These are phyloP conservation scores for Crossocerus cetratus DNA, from an alignment of 2,888 invertebrate genomes.

Conservation along the genomic window DNA sequence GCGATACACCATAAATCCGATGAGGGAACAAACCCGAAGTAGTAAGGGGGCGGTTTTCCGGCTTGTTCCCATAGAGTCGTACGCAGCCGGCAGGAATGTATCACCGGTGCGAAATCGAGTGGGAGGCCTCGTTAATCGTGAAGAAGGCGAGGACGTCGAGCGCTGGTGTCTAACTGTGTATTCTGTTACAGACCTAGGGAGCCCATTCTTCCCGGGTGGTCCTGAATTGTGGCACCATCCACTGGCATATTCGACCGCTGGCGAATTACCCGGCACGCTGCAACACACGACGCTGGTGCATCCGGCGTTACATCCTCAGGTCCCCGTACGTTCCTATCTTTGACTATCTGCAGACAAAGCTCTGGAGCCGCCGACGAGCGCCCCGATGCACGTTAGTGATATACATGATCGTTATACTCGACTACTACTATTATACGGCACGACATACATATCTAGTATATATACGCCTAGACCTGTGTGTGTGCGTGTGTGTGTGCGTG, in stretches of 20 bases:
- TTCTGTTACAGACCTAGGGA: conserved; percentile 89
- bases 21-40: no score
- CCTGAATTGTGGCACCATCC: conserved; percentile 97
- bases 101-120: no score
- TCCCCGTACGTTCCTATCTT: conserved; percentile 97
- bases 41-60: no score
- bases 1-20: no score
- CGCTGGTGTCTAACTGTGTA: conserved; percentile 40
- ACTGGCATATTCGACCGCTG: conserved; percentile 87
- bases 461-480: no score
- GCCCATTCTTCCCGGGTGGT: conserved; percentile 96
- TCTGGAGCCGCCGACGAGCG: conserved; percentile 80
- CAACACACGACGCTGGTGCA: conserved; percentile 95
- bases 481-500: no score
- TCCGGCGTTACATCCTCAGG: conserved; percentile 98
- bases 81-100: no score
- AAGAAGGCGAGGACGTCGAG: no score
- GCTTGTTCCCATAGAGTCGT: no score
- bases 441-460: conserved; percentile 31
- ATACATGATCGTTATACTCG: conserved; percentile 68
- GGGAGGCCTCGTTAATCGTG: neutral
- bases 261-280: conserved; percentile 90
- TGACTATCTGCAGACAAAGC: conserved; percentile 96
- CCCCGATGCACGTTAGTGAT: conserved; percentile 81
- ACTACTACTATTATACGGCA: conserved; percentile 57